These are phyloP conservation scores for Xenopus borealis DNA, from an alignment of 2,113 vertebrate genomes.

Conservation along the genomic window DNA sequence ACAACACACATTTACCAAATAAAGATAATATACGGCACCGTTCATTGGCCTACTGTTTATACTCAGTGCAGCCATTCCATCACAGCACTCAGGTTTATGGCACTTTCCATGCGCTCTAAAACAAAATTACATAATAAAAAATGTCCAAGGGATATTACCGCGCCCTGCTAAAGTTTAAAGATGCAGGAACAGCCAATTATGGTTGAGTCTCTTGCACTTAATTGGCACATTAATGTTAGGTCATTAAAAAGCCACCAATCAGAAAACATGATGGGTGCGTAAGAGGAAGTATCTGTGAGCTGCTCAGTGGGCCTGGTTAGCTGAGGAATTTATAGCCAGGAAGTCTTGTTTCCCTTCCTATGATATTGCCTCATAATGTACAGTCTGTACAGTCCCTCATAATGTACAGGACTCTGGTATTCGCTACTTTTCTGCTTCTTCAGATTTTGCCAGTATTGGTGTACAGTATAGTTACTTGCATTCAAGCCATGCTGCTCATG, in stretches of 20 bases:
- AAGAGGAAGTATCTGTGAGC: too few relatives aligned
- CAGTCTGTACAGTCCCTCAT: too few relatives aligned
- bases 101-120: slow-evolving; percentile 23
- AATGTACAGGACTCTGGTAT: too few relatives aligned
- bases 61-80: slow-evolving; percentile 5
- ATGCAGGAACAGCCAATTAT: slow-evolving; percentile 33
- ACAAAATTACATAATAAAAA: slow-evolving; percentile 43
- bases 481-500: too few relatives aligned
- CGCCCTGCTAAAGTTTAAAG: slow-evolving; percentile 7
- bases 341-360: too few relatives aligned
- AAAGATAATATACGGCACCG: slow-evolving; percentile 36
- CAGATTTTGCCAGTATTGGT: too few relatives aligned
- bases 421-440: too few relatives aligned
- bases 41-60: not conserved
- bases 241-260: not conserved
- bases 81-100: slow-evolving; percentile 17
- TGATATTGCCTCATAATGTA: too few relatives aligned
- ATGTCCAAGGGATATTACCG: slow-evolving; percentile 28
- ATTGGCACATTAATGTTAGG: slow-evolving; percentile 27
- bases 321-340: too few relatives aligned
- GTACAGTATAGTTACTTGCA: too few relatives aligned
- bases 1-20: slow-evolving; percentile 39
- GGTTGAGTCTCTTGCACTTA: slow-evolving; percentile 22
- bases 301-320: too few relatives aligned
- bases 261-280: not conserved